These are phyloP conservation scores for Nephila pilipes DNA, from an alignment of 1,140 invertebrate species.

Conservation along the genomic window DNA sequence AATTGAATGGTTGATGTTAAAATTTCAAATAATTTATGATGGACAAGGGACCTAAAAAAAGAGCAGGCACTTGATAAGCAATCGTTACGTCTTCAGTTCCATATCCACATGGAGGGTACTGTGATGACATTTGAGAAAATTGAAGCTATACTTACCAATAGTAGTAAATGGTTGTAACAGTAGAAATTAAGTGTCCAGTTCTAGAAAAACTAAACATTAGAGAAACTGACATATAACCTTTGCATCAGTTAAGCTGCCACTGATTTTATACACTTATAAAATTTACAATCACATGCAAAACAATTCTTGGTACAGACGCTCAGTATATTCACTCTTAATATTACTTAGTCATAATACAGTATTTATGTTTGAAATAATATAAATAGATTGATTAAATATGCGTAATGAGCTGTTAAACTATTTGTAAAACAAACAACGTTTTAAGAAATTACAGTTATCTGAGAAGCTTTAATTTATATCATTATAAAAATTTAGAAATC, in stretches of 20 bases:
- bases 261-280: constrained; percentile 43
- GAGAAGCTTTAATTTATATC: too few species aligned
- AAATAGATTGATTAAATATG: too few species aligned
- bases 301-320: neutral
- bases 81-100: constrained; percentile 57
- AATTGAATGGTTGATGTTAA: too few species aligned
- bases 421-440: too few species aligned
- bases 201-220: constrained; percentile 75
- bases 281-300: neutral
- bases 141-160: constrained; percentile 68
- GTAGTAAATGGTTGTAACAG: constrained; percentile 43
- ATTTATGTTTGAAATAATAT: too few species aligned
- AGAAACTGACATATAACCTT: constrained; percentile 65
- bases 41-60: neutral
- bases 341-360: neutral
- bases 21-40: too few species aligned
- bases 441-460: too few species aligned
- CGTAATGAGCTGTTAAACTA: too few species aligned
- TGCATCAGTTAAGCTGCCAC: constrained; percentile 66
- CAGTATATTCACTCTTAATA: neutral
- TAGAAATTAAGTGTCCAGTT: constrained; percentile 52
- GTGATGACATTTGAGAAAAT: constrained; percentile 62
- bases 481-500: too few species aligned
- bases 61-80: constrained; percentile 59
- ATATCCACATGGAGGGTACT: constrained; percentile 53